Conservation (phyloP, 1,140 invertebrate species). For the Megathymus violae region DNA sequence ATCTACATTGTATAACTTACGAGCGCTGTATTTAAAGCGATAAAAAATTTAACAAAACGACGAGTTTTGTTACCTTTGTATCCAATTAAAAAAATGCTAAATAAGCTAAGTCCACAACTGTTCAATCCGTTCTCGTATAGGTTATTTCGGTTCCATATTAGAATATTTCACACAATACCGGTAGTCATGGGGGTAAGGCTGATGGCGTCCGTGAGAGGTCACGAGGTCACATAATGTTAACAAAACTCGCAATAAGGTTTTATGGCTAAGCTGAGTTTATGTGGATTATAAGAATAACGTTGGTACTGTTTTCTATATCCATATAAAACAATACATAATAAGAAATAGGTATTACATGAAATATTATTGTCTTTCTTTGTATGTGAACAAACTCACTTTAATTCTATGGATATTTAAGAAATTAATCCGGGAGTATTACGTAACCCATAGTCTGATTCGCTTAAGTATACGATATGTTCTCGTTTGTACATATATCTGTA, state of each 20-base stretch:
- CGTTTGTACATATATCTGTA: no score
- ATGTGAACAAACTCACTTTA: no score
- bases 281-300: background rate
- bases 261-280: slow-evolving; percentile 7
- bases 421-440: no score
- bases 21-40: no score
- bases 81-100: background rate
- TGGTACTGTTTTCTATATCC: background rate
- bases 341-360: background rate
- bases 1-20: no score
- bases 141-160: slow-evolving; percentile 4
- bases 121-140: slow-evolving; percentile 5
- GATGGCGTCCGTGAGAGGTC: slow-evolving; percentile 15
- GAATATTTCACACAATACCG: slow-evolving; percentile 17
- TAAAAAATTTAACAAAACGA: no score
- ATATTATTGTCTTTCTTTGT: no score
- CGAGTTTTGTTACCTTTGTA: background rate
- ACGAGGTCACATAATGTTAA: slow-evolving; percentile 20
- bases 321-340: background rate
- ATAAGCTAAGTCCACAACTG: background rate
- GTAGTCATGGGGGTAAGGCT: slow-evolving; percentile 5
- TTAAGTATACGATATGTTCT: no score
- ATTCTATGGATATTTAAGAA: no score
- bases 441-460: no score
- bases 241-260: slow-evolving; percentile 10